These are phyloP conservation scores for Rhegmatorhina hoffmannsi DNA, from an alignment of 2,113 vertebrate species.

Conservation along the genomic window DNA sequence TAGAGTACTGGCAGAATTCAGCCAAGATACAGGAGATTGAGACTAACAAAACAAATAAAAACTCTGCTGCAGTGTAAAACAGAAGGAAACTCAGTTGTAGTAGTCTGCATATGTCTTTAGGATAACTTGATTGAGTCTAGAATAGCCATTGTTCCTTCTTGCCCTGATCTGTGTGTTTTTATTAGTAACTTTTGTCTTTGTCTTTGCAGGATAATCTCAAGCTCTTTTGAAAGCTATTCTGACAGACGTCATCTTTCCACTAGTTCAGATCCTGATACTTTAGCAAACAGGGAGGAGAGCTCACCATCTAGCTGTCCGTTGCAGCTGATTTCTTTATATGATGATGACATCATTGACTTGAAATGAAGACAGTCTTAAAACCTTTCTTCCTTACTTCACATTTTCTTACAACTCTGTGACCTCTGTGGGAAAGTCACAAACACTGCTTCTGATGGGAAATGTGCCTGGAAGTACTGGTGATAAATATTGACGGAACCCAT, in stretches of 20 bases:
- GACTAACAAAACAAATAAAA: not conserved
- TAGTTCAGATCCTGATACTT: slow-evolving; percentile 78
- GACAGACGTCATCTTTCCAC: slow-evolving; percentile 77
- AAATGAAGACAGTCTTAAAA: slow-evolving; percentile 85
- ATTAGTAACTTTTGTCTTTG: not conserved
- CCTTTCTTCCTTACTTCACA: slow-evolving; percentile 9
- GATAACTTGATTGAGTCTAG: not conserved
- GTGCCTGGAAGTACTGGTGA: slow-evolving; percentile 33
- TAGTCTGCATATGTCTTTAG: not conserved
- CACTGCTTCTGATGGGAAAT: slow-evolving; percentile 40
- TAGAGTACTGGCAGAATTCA: not conserved
- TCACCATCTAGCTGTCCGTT: slow-evolving; percentile 78
- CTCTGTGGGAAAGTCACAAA: slow-evolving; percentile 54
- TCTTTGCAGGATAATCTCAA: slow-evolving; percentile 80
- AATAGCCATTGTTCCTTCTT: not conserved
- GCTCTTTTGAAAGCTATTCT: slow-evolving; percentile 79
- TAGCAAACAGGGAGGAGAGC: slow-evolving; percentile 75
- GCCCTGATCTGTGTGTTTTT: not conserved
- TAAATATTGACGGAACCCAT: slow-evolving; percentile 27
- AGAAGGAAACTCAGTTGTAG: not conserved
- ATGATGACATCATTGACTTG: slow-evolving; percentile 92
- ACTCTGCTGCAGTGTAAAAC: not conserved
- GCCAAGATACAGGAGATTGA: not conserved
- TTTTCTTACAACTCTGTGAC: slow-evolving; percentile 64
- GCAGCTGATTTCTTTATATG: slow-evolving; percentile 81